Evolutionary conservation across 1,140 invertebrate genomes (phyloP).

Genomic region (Hylaeus volcanicus): DNA sequence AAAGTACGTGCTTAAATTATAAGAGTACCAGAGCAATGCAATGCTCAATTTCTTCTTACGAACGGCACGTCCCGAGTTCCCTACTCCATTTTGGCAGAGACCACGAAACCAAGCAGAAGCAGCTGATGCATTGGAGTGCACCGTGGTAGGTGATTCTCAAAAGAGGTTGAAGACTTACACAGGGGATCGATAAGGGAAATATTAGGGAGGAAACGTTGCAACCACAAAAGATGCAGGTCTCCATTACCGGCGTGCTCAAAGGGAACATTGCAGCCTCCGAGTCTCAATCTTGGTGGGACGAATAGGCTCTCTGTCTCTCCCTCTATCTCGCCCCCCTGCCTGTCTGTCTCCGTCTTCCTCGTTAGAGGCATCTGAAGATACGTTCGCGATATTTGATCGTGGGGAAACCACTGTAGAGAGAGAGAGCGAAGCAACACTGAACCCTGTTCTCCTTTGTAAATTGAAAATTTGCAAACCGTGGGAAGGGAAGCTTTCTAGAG

Average conservation of each 20-base stretch:
- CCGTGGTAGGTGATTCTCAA: conserved; percentile 17
- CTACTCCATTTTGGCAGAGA: background rate
- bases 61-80: background rate
- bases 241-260: conserved; percentile 28
- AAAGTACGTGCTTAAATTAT: background rate
- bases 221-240: conserved; percentile 33
- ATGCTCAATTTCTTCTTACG: background rate
- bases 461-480: background rate
- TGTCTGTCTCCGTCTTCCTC: background rate
- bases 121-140: background rate
- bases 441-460: conserved; percentile 4
- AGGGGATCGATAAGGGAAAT: conserved; percentile 25
- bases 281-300: conserved; percentile 11
- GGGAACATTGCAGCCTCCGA: conserved; percentile 4
- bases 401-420: background rate
- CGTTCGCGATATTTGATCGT: conserved; percentile 13
- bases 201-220: conserved; percentile 24
- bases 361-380: background rate
- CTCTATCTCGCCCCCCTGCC: background rate
- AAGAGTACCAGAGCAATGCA: too few relatives aligned
- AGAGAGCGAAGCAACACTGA: background rate
- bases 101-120: background rate
- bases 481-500: background rate
- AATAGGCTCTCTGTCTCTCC: background rate
- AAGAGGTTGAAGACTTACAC: background rate